Evolutionary conservation across 2,888 invertebrate genomes (phyloP).

Genomic region (Dynastes tityus): DNA sequence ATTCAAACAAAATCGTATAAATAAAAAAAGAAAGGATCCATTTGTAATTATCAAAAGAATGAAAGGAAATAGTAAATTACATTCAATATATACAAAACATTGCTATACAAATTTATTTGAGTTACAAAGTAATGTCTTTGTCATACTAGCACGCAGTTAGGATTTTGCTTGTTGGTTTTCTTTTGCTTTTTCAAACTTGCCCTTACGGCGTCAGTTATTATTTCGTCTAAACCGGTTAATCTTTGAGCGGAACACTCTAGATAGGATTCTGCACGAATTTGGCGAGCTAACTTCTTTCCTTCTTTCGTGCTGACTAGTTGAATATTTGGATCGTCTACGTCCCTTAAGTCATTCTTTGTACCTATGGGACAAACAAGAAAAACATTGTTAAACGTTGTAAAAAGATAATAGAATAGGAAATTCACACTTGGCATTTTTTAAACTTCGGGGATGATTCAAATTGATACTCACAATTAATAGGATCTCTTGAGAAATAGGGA

Average conservation of each 20-base stretch:
- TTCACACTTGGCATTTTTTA: too few species aligned
- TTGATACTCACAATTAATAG: too few species aligned
- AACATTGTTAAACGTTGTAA: not conserved
- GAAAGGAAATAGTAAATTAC: not conserved
- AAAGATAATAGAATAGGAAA: too few species aligned
- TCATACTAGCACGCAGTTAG: slow-evolving; percentile 47
- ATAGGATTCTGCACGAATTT: slow-evolving; percentile 66
- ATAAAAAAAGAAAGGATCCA: not conserved
- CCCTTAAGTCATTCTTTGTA: slow-evolving; percentile 86
- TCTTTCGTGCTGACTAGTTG: slow-evolving; percentile 80
- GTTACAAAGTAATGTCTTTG: slow-evolving; percentile 23
- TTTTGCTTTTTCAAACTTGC: slow-evolving; percentile 60
- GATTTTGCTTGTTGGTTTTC: slow-evolving; percentile 39
- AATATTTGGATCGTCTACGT: slow-evolving; percentile 71
- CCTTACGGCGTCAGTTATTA: slow-evolving; percentile 66
- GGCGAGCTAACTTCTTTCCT: slow-evolving; percentile 84
- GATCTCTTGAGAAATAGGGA: too few species aligned
- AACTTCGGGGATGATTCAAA: too few species aligned
- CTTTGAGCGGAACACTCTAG: slow-evolving; percentile 68
- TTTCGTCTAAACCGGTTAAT: slow-evolving; percentile 65
- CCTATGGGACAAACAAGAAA: slow-evolving; percentile 71
- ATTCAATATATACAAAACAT: slow-evolving; percentile 27
- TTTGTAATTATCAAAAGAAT: slow-evolving; percentile 13
- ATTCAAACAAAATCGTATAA: slow-evolving; percentile 7
- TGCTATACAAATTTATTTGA: slow-evolving; percentile 12